Evolutionary conservation across 2,797 vertebrate genomes (phyloP).

Genomic region (Pseudochirops corinnae): DNA sequence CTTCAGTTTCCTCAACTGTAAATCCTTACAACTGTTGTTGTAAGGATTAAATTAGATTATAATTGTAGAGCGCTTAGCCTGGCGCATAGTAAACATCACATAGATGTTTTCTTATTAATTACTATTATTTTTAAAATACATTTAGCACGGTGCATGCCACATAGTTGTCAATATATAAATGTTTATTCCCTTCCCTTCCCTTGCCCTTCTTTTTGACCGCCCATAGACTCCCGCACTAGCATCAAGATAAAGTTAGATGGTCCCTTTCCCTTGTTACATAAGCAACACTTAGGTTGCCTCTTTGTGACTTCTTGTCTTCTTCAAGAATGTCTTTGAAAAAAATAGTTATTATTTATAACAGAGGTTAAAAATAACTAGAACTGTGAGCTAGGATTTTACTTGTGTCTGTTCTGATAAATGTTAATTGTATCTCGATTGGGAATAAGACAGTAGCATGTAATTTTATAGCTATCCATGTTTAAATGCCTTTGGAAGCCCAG

Average conservation of each 20-base stretch:
- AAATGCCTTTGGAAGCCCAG: slow-evolving; percentile 29
- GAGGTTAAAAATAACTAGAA: background rate
- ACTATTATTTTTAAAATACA: too few species aligned
- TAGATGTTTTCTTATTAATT: too few species aligned
- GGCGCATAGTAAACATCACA: too few species aligned
- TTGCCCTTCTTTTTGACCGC: background rate
- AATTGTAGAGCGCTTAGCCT: too few species aligned
- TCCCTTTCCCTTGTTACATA: background rate
- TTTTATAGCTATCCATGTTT: slow-evolving; percentile 28
- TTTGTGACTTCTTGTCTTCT: background rate
- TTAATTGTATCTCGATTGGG: background rate
- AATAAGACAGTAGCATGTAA: slow-evolving; percentile 5
- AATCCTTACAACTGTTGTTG: too few species aligned
- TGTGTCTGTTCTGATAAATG: slow-evolving; percentile 38
- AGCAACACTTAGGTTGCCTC: background rate
- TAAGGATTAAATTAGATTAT: too few species aligned
- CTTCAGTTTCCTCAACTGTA: background rate
- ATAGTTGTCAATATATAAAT: background rate
- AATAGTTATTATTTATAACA: background rate
- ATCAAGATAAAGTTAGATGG: background rate
- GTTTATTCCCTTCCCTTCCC: background rate
- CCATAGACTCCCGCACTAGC: background rate
- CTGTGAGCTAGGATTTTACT: slow-evolving; percentile 40
- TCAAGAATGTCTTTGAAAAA: background rate
- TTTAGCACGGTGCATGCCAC: too few species aligned